These are phyloP conservation scores for Pipistrellus pipistrellus DNA, from an alignment of 2,797 vertebrate species.

Conservation along the genomic window DNA sequence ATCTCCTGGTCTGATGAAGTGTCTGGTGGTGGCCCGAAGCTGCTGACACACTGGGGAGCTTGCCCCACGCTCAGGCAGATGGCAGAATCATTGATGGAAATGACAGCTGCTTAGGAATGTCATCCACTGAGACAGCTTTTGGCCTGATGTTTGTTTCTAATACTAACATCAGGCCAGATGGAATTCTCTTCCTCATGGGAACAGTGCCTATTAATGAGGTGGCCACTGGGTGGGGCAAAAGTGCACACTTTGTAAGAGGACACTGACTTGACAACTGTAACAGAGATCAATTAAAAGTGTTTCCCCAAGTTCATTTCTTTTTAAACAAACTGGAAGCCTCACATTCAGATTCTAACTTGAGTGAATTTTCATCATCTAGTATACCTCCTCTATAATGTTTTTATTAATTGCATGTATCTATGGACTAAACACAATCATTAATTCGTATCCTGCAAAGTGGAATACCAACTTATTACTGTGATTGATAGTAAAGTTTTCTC, in stretches of 20 bases:
- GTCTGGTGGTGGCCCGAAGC: slow-evolving; percentile 74
- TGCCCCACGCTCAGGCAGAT: slow-evolving; percentile 84
- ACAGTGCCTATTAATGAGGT: slow-evolving; percentile 61
- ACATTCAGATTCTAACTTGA: slow-evolving; percentile 35
- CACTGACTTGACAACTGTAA: background rate
- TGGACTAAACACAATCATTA: background rate
- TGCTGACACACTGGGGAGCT: slow-evolving; percentile 74
- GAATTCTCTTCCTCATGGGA: background rate
- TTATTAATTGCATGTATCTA: background rate
- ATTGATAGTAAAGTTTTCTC: slow-evolving; percentile 39
- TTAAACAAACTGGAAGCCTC: background rate
- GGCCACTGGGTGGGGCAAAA: slow-evolving; percentile 86
- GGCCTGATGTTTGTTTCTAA: slow-evolving; percentile 68
- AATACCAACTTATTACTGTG: slow-evolving; percentile 1
- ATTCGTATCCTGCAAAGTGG: slow-evolving; percentile 9
- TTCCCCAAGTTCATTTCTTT: background rate
- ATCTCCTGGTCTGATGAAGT: slow-evolving; percentile 75
- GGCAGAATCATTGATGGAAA: slow-evolving; percentile 79
- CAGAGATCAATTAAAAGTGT: background rate
- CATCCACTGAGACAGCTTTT: slow-evolving; percentile 78
- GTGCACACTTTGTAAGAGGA: slow-evolving; percentile 40
- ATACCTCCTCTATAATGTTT: background rate
- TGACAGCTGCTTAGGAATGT: slow-evolving; percentile 54
- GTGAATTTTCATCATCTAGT: background rate
- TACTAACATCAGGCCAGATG: background rate